phyloP scores from a whole-genome alignment of 1,140 invertebrate species.

The Plutomurus gul region DNA sequence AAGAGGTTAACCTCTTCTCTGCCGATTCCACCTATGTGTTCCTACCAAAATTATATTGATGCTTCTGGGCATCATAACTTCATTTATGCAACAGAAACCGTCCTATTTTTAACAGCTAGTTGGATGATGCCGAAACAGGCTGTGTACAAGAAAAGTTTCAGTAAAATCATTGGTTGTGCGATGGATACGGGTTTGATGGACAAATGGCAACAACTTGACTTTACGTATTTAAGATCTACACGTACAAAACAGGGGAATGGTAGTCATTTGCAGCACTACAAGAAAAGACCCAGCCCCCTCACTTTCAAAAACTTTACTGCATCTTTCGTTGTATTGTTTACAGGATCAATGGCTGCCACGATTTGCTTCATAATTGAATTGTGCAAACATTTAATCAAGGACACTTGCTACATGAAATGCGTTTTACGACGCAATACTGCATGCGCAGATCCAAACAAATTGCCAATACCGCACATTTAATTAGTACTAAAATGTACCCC shows the following conservation, averaged over 20 bases:
- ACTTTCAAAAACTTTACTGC: not conserved
- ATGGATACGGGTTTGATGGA: not conserved
- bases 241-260: not conserved
- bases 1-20: no score
- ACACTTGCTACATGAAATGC: not conserved
- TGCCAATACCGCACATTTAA: no score
- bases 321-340: not conserved
- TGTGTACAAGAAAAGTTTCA: not conserved
- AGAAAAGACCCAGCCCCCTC: not conserved
- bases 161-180: not conserved
- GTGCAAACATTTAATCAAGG: not conserved
- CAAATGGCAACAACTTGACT: slow-evolving; percentile 10
- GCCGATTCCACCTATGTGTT: no score
- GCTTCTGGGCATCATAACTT: not conserved
- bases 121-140: slow-evolving; percentile 5
- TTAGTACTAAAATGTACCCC: no score
- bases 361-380: not conserved
- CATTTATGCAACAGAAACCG: not conserved
- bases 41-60: not conserved
- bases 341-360: not conserved
- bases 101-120: not conserved
- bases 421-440: not conserved
- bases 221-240: not conserved
- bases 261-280: not conserved
- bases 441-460: no score